Conservation (phyloP, 2,797 vertebrate species). For the Alfaro cultratus region DNA sequence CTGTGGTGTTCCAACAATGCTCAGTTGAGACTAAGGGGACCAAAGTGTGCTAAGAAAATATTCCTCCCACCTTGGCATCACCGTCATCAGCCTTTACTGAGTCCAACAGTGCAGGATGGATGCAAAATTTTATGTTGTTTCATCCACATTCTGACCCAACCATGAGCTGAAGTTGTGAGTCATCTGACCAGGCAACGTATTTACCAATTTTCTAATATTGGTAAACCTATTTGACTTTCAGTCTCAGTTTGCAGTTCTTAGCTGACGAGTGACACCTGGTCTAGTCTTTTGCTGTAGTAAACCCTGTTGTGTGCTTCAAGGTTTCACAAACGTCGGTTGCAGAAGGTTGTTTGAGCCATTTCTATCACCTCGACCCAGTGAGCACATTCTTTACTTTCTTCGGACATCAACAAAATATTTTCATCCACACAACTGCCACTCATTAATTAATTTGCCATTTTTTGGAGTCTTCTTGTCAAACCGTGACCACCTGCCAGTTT, state of each 20-base stretch:
- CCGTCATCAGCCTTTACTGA: not conserved
- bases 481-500: not conserved
- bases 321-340: not conserved
- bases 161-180: no score
- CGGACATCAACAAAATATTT: not conserved
- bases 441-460: not conserved
- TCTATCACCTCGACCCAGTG: not conserved
- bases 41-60: not conserved
- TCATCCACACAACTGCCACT: not conserved
- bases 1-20: not conserved
- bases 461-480: not conserved
- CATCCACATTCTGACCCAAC: not conserved
- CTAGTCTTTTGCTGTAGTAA: not conserved
- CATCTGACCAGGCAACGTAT: no score
- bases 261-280: not conserved
- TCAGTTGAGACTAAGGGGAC: not conserved
- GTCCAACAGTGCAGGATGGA: not conserved
- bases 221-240: not conserved
- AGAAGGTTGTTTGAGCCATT: not conserved
- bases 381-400: not conserved
- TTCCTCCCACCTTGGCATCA: not conserved
- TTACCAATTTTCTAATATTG: not conserved
- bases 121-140: not conserved
- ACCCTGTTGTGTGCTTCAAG: not conserved
- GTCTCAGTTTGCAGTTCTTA: not conserved